These are phyloP conservation scores for Galeopsomyia nigrocyanea DNA, from an alignment of 2,888 invertebrate species.

Conservation along the genomic window DNA sequence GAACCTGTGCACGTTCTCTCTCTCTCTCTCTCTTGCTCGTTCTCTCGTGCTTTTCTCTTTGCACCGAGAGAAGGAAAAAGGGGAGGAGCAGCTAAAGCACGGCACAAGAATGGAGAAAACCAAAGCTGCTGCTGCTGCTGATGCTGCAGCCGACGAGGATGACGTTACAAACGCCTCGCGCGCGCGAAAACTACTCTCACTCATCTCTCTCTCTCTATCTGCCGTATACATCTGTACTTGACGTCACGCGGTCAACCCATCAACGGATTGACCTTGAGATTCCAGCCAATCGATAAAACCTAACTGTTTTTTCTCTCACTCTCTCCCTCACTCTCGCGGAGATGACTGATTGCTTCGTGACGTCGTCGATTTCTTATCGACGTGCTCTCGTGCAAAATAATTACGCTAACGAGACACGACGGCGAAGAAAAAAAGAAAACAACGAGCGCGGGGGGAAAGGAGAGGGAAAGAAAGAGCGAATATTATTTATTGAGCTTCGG, in stretches of 20 bases:
- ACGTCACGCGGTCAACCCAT: slow-evolving; percentile 32
- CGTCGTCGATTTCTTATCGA: slow-evolving; percentile 40
- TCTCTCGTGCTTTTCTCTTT: slow-evolving; percentile 28
- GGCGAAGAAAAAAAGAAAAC: neutral
- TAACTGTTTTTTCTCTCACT: neutral
- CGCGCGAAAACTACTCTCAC: slow-evolving; percentile 14
- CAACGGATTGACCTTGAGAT: slow-evolving; percentile 41
- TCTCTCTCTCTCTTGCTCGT: slow-evolving; percentile 47
- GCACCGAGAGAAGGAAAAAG: slow-evolving; percentile 3
- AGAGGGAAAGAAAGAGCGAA: slow-evolving; percentile 3
- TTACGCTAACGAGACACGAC: neutral
- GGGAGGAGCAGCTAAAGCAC: too few species aligned
- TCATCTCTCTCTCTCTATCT: slow-evolving; percentile 29
- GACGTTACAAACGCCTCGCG: slow-evolving; percentile 26
- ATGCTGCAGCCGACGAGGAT: too few species aligned
- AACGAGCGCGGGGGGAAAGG: neutral
- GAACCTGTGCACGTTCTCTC: slow-evolving; percentile 48
- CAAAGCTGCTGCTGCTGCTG: too few species aligned
- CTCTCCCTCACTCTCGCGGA: slow-evolving; percentile 1
- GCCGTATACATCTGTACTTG: slow-evolving; percentile 26
- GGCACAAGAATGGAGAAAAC: too few species aligned
- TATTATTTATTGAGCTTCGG: slow-evolving; percentile 33
- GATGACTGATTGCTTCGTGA: slow-evolving; percentile 39
- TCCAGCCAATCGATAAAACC: slow-evolving; percentile 44
- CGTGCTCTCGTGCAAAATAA: neutral